Conservation (phyloP, 1,140 invertebrate genomes). For the Calosoma granatense region DNA sequence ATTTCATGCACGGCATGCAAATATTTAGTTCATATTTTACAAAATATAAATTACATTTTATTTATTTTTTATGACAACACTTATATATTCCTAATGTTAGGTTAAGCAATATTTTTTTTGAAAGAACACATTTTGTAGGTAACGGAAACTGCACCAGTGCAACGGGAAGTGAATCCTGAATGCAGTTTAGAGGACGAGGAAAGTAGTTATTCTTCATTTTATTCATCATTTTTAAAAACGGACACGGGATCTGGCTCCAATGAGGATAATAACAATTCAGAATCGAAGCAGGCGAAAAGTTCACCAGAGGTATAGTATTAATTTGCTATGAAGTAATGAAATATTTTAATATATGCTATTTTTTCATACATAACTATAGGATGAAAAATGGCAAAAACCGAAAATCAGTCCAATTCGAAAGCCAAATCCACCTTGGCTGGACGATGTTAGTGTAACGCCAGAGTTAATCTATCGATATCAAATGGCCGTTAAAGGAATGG, state of each 20-base stretch:
- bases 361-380: not conserved
- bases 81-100: too few relatives aligned
- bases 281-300: constrained; percentile 11
- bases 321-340: not conserved
- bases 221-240: constrained; percentile 44
- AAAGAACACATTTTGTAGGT: too few relatives aligned
- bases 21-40: too few relatives aligned
- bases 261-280: constrained; percentile 26
- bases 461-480: constrained; percentile 61
- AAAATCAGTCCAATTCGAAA: constrained; percentile 29
- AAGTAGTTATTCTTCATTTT: constrained; percentile 43
- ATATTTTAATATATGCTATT: not conserved
- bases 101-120: too few relatives aligned
- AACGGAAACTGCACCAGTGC: not conserved
- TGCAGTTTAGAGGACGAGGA: constrained; percentile 30
- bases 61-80: too few relatives aligned
- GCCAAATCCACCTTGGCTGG: constrained; percentile 52
- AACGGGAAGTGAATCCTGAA: not conserved
- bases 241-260: constrained; percentile 34
- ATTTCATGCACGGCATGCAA: too few relatives aligned
- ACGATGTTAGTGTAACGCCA: constrained; percentile 49
- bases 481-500: constrained; percentile 44
- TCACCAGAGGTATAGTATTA: not conserved
- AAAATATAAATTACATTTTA: too few relatives aligned
- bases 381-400: constrained; percentile 18